Conservation (phyloP, 2,113 vertebrate species). For the Microcebus murinus region DNA sequence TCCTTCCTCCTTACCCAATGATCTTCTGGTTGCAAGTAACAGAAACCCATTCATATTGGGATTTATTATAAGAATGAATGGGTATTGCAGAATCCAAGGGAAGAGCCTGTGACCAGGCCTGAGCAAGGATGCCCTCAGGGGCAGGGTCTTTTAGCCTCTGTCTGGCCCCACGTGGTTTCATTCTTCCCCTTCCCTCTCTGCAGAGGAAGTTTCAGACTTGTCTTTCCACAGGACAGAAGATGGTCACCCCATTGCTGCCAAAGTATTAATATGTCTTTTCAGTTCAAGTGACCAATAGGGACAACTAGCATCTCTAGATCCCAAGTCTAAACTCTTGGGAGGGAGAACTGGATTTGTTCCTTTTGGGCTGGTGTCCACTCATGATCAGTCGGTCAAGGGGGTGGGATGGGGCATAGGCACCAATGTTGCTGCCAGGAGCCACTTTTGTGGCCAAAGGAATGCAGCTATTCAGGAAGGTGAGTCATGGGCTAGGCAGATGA, state of each 20-base stretch:
- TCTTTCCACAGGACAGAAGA: background rate
- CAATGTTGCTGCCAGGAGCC: background rate
- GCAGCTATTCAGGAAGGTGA: background rate
- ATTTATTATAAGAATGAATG: background rate
- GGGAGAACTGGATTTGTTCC: background rate
- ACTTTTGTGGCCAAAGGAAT: background rate
- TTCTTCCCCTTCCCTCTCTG: background rate
- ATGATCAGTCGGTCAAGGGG: background rate
- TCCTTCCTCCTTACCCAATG: background rate
- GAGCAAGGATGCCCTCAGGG: background rate
- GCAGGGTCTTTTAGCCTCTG: background rate
- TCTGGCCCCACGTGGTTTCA: background rate
- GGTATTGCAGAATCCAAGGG: background rate
- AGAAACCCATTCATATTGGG: background rate
- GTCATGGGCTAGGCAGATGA: background rate
- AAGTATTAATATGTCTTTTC: background rate
- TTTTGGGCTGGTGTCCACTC: background rate
- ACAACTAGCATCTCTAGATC: background rate
- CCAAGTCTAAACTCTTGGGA: background rate
- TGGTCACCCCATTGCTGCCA: background rate
- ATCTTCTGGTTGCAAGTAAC: background rate
- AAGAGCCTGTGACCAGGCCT: background rate
- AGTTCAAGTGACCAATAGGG: background rate
- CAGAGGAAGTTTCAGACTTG: background rate
- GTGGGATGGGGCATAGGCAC: accelerated